Percentiles rank a stretch among this genome's conserved stretches.
phyloP scores from a whole-genome alignment of 2,888 invertebrate genomes.

The Morinoia aosen region DNA sequence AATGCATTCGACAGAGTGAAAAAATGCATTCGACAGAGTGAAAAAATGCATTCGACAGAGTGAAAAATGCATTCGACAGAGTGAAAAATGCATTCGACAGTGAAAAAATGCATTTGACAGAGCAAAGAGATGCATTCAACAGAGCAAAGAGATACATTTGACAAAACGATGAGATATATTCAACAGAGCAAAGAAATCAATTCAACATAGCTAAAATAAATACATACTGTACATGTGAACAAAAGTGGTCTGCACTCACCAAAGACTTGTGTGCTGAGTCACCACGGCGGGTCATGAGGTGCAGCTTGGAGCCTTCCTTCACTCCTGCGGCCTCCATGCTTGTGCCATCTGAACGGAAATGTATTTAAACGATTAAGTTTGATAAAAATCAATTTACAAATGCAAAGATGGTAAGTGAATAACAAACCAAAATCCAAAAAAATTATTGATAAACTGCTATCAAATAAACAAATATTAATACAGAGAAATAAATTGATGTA shows the following conservation, averaged over 20 bases:
- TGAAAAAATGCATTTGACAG: too few relatives aligned
- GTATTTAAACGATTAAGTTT: not conserved
- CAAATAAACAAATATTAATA: not conserved
- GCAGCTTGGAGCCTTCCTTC: slow-evolving; percentile 24
- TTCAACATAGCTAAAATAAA: too few relatives aligned
- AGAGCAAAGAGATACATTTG: too few relatives aligned
- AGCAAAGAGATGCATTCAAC: too few relatives aligned
- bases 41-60: too few relatives aligned
- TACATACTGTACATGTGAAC: not conserved
- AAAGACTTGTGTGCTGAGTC: not conserved
- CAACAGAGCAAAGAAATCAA: too few relatives aligned
- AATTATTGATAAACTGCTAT: not conserved
- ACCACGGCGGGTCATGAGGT: not conserved
- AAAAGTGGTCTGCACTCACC: not conserved
- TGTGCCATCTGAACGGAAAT: not conserved
- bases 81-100: too few relatives aligned
- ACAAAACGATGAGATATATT: too few relatives aligned
- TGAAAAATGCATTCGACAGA: too few relatives aligned
- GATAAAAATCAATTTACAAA: not conserved
- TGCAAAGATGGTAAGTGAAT: not conserved
- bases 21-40: too few relatives aligned
- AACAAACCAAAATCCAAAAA: not conserved
- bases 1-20: too few relatives aligned
- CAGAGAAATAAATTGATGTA: too few relatives aligned
- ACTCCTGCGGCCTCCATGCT: slow-evolving; percentile 32